Conservation (phyloP, 2,797 vertebrate species). For the Cossypha heuglini region DNA sequence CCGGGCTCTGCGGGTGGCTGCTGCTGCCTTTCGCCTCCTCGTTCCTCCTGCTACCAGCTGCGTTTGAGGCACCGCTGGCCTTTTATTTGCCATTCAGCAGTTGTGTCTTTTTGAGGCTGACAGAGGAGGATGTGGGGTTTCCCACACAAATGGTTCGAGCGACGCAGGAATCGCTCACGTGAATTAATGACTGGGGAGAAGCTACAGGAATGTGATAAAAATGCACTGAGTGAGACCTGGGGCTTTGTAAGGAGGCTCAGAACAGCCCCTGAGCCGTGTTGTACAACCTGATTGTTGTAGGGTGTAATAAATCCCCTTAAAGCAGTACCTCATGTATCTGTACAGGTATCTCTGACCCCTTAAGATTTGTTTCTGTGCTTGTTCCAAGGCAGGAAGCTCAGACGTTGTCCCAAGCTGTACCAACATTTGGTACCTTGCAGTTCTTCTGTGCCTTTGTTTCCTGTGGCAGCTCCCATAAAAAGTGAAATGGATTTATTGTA, state of each 20-base stretch:
- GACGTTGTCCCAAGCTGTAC: background rate
- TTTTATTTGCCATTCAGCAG: background rate
- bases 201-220: background rate
- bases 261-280: background rate
- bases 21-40: background rate
- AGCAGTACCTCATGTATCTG: background rate
- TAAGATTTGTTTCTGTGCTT: background rate
- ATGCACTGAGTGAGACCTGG: background rate
- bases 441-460: background rate
- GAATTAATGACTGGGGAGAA: background rate
- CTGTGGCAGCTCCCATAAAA: background rate
- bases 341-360: background rate
- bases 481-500: background rate
- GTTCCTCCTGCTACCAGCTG: background rate
- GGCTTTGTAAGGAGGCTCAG: background rate
- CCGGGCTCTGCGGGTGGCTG: background rate
- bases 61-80: background rate
- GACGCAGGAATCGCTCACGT: rapidly evolving
- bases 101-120: background rate
- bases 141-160: background rate
- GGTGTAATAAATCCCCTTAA: background rate
- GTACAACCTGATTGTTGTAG: background rate
- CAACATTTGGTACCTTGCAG: rapidly evolving
- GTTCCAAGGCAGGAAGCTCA: background rate
- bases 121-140: background rate